These are phyloP conservation scores for Alosa sapidissima DNA, from an alignment of 2,797 vertebrate genomes.

Conservation along the genomic window DNA sequence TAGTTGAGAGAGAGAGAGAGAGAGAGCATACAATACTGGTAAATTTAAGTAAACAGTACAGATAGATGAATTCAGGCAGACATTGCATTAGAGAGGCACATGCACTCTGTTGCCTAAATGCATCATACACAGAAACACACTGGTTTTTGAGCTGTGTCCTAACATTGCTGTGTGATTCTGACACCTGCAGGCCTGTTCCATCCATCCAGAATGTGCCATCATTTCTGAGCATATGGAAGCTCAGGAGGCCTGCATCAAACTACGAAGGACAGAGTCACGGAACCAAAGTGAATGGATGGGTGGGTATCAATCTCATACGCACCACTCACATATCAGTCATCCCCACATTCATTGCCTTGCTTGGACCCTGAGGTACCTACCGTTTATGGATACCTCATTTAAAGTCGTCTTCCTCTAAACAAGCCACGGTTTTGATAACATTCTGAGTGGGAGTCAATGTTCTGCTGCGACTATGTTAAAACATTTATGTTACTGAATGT, in stretches of 20 bases:
- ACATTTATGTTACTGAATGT: conserved; percentile 11
- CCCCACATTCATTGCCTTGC: neutral
- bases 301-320: conserved; percentile 39
- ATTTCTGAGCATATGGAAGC: conserved; percentile 71
- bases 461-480: neutral
- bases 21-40: no score
- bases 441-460: neutral
- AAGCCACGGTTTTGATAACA: neutral
- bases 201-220: conserved; percentile 78
- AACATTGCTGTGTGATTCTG: conserved; percentile 15
- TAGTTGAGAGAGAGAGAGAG: neutral
- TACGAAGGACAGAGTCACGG: conserved; percentile 64
- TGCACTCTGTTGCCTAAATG: neutral
- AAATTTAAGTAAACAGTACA: no score
- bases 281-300: conserved; percentile 64
- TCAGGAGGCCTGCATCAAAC: conserved; percentile 67
- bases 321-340: neutral
- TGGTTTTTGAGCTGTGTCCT: neutral
- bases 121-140: neutral
- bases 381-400: neutral
- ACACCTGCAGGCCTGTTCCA: conserved; percentile 62
- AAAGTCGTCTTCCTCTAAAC: neutral
- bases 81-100: no score
- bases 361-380: neutral
- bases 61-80: no score